Evolutionary conservation across 2,797 vertebrate species (phyloP).

Genomic region (Percopsis omiscomaycus): DNA sequence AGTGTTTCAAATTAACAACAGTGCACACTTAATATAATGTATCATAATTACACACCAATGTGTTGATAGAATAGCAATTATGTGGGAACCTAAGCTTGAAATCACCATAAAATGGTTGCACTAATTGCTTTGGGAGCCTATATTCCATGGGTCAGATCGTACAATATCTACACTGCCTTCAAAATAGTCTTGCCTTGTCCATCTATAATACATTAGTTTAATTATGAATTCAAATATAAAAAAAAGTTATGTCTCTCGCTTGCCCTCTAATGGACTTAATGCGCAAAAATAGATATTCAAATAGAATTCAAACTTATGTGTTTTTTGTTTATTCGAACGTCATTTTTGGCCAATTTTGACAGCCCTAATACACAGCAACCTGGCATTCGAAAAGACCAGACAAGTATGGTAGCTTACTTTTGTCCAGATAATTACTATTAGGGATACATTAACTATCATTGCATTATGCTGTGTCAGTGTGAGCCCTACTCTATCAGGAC

Average conservation of each 20-base stretch:
- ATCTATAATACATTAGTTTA: background rate
- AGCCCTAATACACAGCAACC: background rate
- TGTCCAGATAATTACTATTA: too few species aligned
- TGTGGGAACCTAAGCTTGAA: background rate
- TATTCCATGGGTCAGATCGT: background rate
- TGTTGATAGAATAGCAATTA: background rate
- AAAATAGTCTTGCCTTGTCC: slow-evolving; percentile 6
- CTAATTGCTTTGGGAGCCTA: background rate
- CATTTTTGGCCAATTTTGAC: too few species aligned
- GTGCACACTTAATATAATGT: background rate
- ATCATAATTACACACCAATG: background rate
- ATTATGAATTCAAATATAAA: too few species aligned
- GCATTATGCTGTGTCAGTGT: too few species aligned
- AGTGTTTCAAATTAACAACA: background rate
- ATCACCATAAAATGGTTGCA: background rate
- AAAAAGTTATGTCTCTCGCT: too few species aligned
- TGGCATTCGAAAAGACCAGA: slow-evolving; percentile 15
- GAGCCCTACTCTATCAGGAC: background rate
- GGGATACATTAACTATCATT: too few species aligned
- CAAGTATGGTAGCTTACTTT: slow-evolving; percentile 2
- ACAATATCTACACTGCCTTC: slow-evolving; percentile 3
- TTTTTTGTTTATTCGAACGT: too few species aligned
- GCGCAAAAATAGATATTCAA: too few species aligned
- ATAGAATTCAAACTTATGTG: too few species aligned
- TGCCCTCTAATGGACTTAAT: too few species aligned